These are phyloP conservation scores for Drosophila koepferae DNA, from an alignment of 2,888 invertebrate genomes.

Conservation along the genomic window DNA sequence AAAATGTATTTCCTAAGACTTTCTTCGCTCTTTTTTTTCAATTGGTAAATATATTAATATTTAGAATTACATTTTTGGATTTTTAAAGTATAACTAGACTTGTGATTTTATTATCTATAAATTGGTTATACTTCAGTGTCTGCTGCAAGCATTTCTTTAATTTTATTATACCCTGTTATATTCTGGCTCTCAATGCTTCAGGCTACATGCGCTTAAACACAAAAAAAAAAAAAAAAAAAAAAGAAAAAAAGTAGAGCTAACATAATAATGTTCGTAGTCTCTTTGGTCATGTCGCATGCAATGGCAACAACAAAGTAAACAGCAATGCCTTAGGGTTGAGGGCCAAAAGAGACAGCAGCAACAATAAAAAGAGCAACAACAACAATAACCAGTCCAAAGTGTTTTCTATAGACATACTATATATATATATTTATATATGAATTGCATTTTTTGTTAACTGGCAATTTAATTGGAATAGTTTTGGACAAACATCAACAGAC, in stretches of 20 bases:
- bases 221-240: background rate
- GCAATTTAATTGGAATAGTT: slow-evolving; percentile 73
- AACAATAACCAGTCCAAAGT: slow-evolving; percentile 44
- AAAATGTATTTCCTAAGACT: too few relatives aligned
- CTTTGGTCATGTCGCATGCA: slow-evolving; percentile 41
- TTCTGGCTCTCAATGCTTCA: background rate
- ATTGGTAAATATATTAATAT: too few relatives aligned
- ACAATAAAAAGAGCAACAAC: slow-evolving; percentile 39
- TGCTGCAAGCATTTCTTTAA: background rate
- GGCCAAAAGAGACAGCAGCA: slow-evolving; percentile 16
- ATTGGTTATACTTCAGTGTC: background rate
- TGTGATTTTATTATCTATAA: background rate
- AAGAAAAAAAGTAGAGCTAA: slow-evolving; percentile 2
- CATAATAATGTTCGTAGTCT: slow-evolving; percentile 29
- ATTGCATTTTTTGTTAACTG: slow-evolving; percentile 30
- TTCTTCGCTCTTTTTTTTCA: too few relatives aligned
- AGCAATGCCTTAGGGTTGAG: background rate
- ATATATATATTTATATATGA: background rate
- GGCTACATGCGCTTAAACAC: slow-evolving; percentile 4
- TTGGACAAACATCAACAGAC: slow-evolving; percentile 60
- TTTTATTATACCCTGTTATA: background rate
- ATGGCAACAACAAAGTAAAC: slow-evolving; percentile 19
- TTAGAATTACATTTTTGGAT: too few relatives aligned
- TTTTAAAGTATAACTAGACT: background rate
- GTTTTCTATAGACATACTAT: slow-evolving; percentile 8